These are phyloP conservation scores for Stomatorhinus ivindoensis DNA, from an alignment of 2,113 vertebrate species.

Conservation along the genomic window DNA sequence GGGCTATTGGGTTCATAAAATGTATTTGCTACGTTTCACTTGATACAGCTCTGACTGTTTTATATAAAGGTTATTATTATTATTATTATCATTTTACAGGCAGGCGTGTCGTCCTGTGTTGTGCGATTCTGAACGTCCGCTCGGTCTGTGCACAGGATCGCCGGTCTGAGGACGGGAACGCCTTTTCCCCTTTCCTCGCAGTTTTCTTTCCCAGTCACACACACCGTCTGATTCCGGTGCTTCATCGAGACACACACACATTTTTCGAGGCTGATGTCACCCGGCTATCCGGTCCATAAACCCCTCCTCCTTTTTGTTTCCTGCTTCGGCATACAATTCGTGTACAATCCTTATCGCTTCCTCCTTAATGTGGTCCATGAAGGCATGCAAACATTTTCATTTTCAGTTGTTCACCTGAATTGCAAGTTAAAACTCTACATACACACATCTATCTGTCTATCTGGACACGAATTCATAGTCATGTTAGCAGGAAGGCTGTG, in stretches of 20 bases:
- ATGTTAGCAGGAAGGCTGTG: background rate
- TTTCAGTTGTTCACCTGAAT: background rate
- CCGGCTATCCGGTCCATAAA: conserved; percentile 53
- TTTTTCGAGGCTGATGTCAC: conserved; percentile 68
- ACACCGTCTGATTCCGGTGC: conserved; percentile 27
- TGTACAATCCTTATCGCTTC: conserved; percentile 17
- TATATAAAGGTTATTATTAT: background rate
- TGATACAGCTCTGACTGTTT: background rate
- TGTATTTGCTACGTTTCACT: background rate
- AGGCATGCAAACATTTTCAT: background rate
- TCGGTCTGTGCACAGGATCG: conserved; percentile 25
- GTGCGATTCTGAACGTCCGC: conserved; percentile 18
- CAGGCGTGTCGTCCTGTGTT: background rate
- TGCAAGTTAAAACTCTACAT: background rate
- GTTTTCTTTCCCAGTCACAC: conserved; percentile 29
- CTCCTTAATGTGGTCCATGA: background rate
- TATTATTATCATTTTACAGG: background rate
- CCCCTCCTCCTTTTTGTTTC: conserved; percentile 48
- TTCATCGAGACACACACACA: conserved; percentile 36
- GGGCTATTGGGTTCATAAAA: background rate
- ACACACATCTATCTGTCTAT: too few species aligned
- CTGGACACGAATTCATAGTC: background rate
- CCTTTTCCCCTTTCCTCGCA: conserved; percentile 44
- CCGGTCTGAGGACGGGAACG: conserved; percentile 57
- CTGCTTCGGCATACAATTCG: conserved; percentile 2